phyloP scores from a whole-genome alignment of 2,888 invertebrate genomes.

The Elmis aenea region DNA sequence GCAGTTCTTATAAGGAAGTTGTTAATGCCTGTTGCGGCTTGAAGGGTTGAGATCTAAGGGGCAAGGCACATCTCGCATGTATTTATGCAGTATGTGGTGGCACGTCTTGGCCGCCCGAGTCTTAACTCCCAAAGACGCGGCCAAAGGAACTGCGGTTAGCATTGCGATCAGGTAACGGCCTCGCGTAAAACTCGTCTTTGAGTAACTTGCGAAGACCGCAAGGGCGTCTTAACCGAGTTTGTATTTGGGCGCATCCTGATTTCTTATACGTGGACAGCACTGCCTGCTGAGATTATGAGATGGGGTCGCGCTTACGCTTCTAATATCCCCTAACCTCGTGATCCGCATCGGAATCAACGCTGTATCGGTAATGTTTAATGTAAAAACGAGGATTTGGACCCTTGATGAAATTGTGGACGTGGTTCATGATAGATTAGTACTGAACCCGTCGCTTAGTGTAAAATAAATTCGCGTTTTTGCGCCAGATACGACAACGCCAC shows the following conservation, averaged over 20 bases:
- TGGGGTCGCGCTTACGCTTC: constrained; percentile 22
- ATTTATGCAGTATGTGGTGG: constrained; percentile 33
- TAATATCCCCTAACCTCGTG: constrained; percentile 24
- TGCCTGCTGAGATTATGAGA: constrained; percentile 24
- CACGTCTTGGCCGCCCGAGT: constrained; percentile 27
- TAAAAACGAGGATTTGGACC: constrained; percentile 22
- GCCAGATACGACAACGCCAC: too few species aligned
- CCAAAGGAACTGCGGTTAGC: constrained; percentile 39
- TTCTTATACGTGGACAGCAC: constrained; percentile 27
- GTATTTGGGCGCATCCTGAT: constrained; percentile 26
- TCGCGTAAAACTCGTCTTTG: constrained; percentile 38
- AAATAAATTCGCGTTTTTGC: too few species aligned
- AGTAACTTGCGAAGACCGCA: constrained; percentile 31
- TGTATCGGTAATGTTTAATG: constrained; percentile 25
- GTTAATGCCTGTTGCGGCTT: constrained; percentile 29
- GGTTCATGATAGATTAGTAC: constrained; percentile 38
- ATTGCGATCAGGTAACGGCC: constrained; percentile 42
- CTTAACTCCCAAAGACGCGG: constrained; percentile 34
- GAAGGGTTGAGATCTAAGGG: constrained; percentile 24
- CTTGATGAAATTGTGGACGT: constrained; percentile 35
- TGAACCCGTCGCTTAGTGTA: constrained; percentile 4
- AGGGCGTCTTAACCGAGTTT: constrained; percentile 28
- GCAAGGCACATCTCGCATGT: constrained; percentile 30
- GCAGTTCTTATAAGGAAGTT: constrained; percentile 33
- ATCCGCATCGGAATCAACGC: constrained; percentile 21